Conservation (phyloP, 2,797 vertebrate genomes). For the Sphaeramia orbicularis region DNA sequence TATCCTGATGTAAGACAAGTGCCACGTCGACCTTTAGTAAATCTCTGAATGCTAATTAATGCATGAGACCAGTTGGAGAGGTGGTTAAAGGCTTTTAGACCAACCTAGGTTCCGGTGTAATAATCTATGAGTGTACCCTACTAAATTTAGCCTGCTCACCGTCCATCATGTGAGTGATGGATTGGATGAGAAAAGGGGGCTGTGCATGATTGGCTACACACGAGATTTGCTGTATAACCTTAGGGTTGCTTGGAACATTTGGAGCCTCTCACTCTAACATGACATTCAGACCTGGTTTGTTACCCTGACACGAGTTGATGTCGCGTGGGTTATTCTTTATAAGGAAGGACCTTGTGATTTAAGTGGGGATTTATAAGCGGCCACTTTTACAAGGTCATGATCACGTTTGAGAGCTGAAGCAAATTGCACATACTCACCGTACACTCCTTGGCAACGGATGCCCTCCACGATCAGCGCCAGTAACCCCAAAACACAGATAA, state of each 20-base stretch:
- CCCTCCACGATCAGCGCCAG: conserved; percentile 90
- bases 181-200: conserved; percentile 53
- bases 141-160: conserved; percentile 56
- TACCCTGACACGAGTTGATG: conserved; percentile 8
- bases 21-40: conserved; percentile 15
- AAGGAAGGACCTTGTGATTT: not conserved
- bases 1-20: conserved; percentile 17
- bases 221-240: conserved; percentile 60
- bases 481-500: conserved; percentile 90
- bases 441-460: conserved; percentile 92
- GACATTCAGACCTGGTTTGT: conserved; percentile 44
- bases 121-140: conserved; percentile 35
- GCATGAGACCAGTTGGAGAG: conserved; percentile 7
- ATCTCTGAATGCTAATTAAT: conserved; percentile 17
- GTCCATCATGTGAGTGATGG: conserved; percentile 56
- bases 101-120: conserved; percentile 29
- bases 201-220: conserved; percentile 64
- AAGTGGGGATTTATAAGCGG: conserved; percentile 19
- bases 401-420: conserved; percentile 30
- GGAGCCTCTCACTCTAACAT: conserved; percentile 45
- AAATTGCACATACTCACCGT: conserved; percentile 88
- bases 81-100: conserved; percentile 1
- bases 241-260: conserved; percentile 44
- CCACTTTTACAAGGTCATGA: conserved; percentile 81
- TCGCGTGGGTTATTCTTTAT: not conserved